phyloP scores from a whole-genome alignment of 2,797 vertebrate species.

The Gorsachius magnificus region DNA sequence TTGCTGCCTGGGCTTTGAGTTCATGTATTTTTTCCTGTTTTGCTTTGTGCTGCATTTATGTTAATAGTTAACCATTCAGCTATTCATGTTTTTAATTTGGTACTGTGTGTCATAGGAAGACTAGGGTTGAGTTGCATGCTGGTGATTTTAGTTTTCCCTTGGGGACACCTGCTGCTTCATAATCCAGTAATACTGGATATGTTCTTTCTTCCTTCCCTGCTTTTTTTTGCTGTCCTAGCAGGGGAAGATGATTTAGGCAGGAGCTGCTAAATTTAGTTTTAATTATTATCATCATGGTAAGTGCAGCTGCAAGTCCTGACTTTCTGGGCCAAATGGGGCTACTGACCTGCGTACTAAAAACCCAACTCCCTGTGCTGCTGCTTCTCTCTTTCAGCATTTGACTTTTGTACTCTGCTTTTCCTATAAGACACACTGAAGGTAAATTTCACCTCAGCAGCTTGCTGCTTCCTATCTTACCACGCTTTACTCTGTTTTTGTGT shows the following conservation, averaged over 20 bases:
- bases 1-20: neutral
- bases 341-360: neutral
- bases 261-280: slow-evolving; percentile 22
- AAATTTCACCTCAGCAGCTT: neutral
- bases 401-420: neutral
- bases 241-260: neutral
- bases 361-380: neutral
- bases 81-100: neutral
- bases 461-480: neutral
- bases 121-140: neutral
- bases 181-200: neutral
- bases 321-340: neutral
- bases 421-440: neutral
- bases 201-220: neutral
- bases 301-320: neutral
- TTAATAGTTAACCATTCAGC: neutral
- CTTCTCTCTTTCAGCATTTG: neutral
- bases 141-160: neutral
- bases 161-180: neutral
- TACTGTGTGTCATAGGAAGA: neutral
- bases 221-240: neutral
- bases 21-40: neutral
- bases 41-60: neutral
- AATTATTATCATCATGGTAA: neutral
- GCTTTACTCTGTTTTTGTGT: neutral